Base-by-base conservation (phyloP, 64 coral and sea anemone species). In the Catalaphyllia jardinei region DNA sequence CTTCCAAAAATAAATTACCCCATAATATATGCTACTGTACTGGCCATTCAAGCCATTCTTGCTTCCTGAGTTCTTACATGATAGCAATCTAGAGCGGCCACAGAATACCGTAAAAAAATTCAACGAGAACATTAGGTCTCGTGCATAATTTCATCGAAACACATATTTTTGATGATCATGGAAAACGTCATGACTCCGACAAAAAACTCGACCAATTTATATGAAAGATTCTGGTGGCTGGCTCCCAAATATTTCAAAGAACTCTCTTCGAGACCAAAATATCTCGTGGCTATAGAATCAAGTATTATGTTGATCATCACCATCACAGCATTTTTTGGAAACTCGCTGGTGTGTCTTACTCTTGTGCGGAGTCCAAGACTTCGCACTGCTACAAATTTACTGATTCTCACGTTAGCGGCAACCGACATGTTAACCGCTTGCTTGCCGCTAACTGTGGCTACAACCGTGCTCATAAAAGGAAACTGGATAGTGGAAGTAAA, bases 161-260 rank as follows among this genome's bases (percentile, higher is more conserved):
- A 46, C 42, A 46, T 0, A 67, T 8, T 7, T 25, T 25, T 0
- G 63, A 67, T 67, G 0, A 3, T 1, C 62, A 69, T 69, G 61
- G 60, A 62, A 30, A 69, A 51, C 19, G 3, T 1, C 4, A 46
- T 31, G 1, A 31, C 20, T 24, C 17, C 3, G 0, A 11, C 5
- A 12, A 22, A 31, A 84, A 84, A 69, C 52, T 9, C 57, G 33
- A 67, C 60, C 31, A 22, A 67, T n/a, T 63, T 67, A 3, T 83
- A 83, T 24, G 31, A 83, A 10, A 83, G 61, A 31, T 83, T 39
- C 20, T 83, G 80, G 80, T 83, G 80, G 80, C 62, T 83, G 62
- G 80, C 80, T 19, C 80, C 80, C 25, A 83, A 62, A 83, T 83
- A 83, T 83, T 83, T 83, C 31, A 62, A 83, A 14, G 60, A 83